phyloP scores from a whole-genome alignment of 2,797 vertebrate genomes.

The Kryptopterus vitreolus region DNA sequence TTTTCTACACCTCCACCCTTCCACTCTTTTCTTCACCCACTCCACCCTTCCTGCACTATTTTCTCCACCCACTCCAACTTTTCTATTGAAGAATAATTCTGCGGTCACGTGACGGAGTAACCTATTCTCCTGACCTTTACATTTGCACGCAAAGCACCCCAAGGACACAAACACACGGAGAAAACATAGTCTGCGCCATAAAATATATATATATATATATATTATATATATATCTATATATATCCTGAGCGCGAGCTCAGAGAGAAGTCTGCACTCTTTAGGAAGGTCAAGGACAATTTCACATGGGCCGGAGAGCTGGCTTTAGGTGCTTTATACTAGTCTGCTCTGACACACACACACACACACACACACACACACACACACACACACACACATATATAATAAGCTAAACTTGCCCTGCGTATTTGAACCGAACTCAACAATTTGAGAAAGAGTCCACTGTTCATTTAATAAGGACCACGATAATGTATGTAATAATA shows the following conservation, averaged over 20 bases:
- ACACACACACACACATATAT: no score
- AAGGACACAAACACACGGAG: background rate
- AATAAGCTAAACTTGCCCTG: background rate
- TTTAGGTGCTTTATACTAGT: constrained; percentile 2
- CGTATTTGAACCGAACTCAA: background rate
- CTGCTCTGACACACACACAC: background rate
- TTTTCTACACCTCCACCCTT: no score
- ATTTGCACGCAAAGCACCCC: constrained; percentile 25
- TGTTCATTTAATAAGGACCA: background rate
- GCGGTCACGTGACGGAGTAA: background rate
- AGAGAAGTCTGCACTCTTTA: constrained; percentile 5
- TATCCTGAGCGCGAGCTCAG: background rate
- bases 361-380: no score
- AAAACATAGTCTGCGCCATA: background rate
- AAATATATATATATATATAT: no score
- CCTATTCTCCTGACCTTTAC: background rate
- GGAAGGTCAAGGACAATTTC: constrained; percentile 32
- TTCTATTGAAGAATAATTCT: background rate
- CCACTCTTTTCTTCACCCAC: no score
- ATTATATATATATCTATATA: no score
- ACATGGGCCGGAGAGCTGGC: constrained; percentile 6
- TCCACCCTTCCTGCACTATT: no score
- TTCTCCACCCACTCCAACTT: no score
- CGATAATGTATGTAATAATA: background rate
- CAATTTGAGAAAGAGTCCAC: background rate